A percentile compares a stretch with the other conserved stretches of the same genome.
Evolutionary conservation across 2,888 invertebrate species (phyloP).

Genomic region (Eupithecia abbreviata): DNA sequence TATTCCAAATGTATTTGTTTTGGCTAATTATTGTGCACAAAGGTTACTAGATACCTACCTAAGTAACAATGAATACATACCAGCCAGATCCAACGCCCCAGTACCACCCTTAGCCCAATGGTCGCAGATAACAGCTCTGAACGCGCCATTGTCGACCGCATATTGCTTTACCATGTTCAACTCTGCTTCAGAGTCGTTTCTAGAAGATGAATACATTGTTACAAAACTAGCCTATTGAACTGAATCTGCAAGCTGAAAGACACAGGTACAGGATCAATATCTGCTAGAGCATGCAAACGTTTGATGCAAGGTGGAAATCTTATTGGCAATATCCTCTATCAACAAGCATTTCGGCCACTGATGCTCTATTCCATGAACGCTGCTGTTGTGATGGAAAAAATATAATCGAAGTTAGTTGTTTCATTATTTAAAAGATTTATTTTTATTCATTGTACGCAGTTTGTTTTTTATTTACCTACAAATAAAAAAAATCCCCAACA

Average conservation of each 20-base stretch:
- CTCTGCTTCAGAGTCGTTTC: conserved; percentile 94
- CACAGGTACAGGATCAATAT: background rate
- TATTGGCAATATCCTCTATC: background rate
- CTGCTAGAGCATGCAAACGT: background rate
- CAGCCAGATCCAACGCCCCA: conserved; percentile 93
- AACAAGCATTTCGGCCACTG: background rate
- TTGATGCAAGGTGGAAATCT: background rate
- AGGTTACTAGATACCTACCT: no score
- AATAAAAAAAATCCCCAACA: no score
- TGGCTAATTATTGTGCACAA: no score
- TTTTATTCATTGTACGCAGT: no score
- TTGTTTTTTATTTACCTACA: no score
- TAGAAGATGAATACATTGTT: conserved; percentile 58
- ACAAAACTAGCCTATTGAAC: background rate
- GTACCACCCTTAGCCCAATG: conserved; percentile 96
- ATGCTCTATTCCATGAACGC: no score
- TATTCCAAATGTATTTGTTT: no score
- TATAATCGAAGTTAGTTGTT: no score
- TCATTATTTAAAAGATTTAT: no score
- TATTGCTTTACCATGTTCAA: conserved; percentile 89
- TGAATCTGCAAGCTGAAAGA: background rate
- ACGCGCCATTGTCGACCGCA: conserved; percentile 91
- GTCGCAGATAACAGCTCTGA: conserved; percentile 92
- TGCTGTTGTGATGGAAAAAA: no score
- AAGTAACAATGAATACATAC: no score